Conservation (phyloP, 92 coral and sea anemone genomes). For the Porites cylindrica region DNA sequence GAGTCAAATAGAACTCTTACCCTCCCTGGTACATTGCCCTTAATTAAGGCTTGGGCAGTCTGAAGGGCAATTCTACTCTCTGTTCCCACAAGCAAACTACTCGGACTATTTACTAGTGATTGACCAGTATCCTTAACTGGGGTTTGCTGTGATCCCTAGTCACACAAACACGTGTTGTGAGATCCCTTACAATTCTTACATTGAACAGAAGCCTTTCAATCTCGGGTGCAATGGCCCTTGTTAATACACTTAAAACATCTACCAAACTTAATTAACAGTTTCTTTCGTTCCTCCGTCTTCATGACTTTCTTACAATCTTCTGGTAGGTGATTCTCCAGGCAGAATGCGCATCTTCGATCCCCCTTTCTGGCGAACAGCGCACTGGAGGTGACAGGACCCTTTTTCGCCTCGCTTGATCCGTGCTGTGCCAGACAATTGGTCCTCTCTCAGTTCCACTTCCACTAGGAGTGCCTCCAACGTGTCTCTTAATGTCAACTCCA, state of each 20-base stretch:
- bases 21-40: conserved; percentile 50
- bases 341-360: conserved; percentile 38
- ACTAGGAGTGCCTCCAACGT: conserved; percentile 38
- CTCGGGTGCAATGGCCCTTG: conserved; percentile 38
- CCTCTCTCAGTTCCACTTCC: conserved; percentile 73
- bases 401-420: neutral
- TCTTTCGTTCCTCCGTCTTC: conserved; percentile 32
- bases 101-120: neutral
- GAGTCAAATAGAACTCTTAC: conserved; percentile 62
- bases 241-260: conserved; percentile 57
- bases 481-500: conserved; percentile 51
- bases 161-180: conserved; percentile 41
- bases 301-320: conserved; percentile 31
- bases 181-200: conserved; percentile 40
- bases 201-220: conserved; percentile 7
- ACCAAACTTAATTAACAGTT: conserved; percentile 36
- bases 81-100: conserved; percentile 47
- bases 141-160: neutral
- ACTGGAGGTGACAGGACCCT: conserved; percentile 2
- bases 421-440: conserved; percentile 29
- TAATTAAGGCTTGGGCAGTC: conserved; percentile 20
- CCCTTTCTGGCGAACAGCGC: conserved; percentile 19
- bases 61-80: conserved; percentile 37
- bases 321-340: conserved; percentile 37
- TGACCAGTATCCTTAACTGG: neutral